A percentile compares a stretch with the other conserved stretches of the same genome.
Conservation (phyloP, 2,797 vertebrate species). For the Sebastiscus tertius region DNA sequence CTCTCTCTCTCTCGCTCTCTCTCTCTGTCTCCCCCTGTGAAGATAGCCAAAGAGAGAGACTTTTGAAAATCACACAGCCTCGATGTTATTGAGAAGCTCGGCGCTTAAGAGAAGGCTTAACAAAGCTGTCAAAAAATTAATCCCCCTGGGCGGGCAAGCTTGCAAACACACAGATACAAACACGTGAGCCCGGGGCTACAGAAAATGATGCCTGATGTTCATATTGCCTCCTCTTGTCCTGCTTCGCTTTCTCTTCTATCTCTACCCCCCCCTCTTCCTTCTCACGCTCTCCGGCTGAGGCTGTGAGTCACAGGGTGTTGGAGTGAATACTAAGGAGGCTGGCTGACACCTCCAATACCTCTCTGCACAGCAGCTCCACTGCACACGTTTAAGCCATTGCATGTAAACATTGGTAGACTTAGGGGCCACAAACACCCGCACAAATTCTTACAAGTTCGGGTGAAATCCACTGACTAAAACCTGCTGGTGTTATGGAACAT, state of each 20-base stretch:
- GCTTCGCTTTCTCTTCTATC: conserved; percentile 47
- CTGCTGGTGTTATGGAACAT: conserved; percentile 42
- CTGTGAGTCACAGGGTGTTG: conserved; percentile 83
- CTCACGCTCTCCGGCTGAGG: conserved; percentile 63
- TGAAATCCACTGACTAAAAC: conserved; percentile 21
- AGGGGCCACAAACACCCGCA: conserved; percentile 38
- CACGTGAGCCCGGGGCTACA: conserved; percentile 72
- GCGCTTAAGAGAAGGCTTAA: conserved; percentile 69
- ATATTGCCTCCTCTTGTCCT: conserved; percentile 62
- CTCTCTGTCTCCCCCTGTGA: conserved; percentile 5
- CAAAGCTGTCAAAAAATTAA: conserved; percentile 81
- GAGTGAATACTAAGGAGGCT: conserved; percentile 85
- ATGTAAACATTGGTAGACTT: conserved; percentile 55
- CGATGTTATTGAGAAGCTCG: conserved; percentile 58
- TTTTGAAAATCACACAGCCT: conserved; percentile 60
- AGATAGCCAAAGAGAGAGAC: conserved; percentile 36
- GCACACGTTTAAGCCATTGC: conserved; percentile 56
- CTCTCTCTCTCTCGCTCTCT: conserved; percentile 10
- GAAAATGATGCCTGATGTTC: conserved; percentile 69
- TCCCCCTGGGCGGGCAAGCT: conserved; percentile 69
- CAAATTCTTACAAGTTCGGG: conserved; percentile 5
- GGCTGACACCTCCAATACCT: conserved; percentile 75
- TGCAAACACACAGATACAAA: conserved; percentile 71
- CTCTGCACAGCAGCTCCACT: conserved; percentile 64
- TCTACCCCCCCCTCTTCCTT: conserved; percentile 17